phyloP scores from a whole-genome alignment of 2,888 invertebrate species.

The Standfussiana lucernea region DNA sequence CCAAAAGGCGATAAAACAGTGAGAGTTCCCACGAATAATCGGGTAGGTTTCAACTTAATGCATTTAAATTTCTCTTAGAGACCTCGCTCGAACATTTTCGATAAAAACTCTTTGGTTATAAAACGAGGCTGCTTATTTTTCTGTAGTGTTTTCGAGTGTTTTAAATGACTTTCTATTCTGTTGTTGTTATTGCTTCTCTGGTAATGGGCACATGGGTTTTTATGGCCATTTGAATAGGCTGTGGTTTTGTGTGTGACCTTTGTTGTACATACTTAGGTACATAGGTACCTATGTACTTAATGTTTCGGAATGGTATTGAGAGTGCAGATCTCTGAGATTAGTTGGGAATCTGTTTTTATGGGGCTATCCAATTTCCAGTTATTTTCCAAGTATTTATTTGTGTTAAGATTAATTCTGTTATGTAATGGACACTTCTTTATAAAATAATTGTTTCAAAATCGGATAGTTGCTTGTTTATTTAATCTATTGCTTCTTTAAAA shows the following conservation, averaged over 20 bases:
- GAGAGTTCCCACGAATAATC: conserved; percentile 57
- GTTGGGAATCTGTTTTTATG: conserved; percentile 21
- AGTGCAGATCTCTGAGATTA: conserved; percentile 29
- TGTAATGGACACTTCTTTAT: background rate
- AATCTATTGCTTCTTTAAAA: background rate
- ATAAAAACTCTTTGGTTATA: conserved; percentile 57
- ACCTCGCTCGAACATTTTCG: conserved; percentile 44
- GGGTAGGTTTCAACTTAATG: conserved; percentile 64
- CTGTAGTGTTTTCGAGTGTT: conserved; percentile 61
- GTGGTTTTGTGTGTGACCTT: conserved; percentile 41
- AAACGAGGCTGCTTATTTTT: conserved; percentile 53
- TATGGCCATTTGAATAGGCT: conserved; percentile 52
- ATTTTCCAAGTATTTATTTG: background rate
- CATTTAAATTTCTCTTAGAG: conserved; percentile 66
- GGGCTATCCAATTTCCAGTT: conserved; percentile 5
- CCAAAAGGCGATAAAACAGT: conserved; percentile 49
- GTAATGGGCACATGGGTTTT: conserved; percentile 58
- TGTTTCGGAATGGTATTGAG: conserved; percentile 35
- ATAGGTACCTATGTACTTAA: conserved; percentile 19
- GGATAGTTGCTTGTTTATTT: background rate
- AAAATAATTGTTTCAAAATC: background rate
- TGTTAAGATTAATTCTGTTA: background rate
- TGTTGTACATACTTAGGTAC: conserved; percentile 17
- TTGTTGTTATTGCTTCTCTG: conserved; percentile 44
- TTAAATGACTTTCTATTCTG: conserved; percentile 54